phyloP scores from a whole-genome alignment of 2,797 vertebrate genomes.

The Aeoliscus strigatus region DNA sequence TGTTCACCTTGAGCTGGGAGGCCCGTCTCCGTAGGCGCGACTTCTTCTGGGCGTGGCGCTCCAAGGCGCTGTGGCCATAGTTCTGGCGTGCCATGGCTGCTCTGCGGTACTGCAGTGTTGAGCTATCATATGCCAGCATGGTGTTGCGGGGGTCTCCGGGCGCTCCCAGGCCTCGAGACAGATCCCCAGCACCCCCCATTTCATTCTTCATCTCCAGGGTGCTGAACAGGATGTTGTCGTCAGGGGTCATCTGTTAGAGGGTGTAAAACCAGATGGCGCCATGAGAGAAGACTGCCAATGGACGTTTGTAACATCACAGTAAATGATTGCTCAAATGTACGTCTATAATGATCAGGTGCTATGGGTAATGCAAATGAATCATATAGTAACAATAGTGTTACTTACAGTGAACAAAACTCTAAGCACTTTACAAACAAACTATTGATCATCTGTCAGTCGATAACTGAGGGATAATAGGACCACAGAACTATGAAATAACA shows the following conservation, averaged over 20 bases:
- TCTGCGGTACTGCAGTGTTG: constrained; percentile 93
- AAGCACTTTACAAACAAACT: constrained; percentile 28
- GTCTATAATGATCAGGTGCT: constrained; percentile 42
- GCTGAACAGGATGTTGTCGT: constrained; percentile 95
- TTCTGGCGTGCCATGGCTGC: constrained; percentile 91
- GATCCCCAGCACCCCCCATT: constrained; percentile 80
- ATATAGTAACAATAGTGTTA: constrained; percentile 46
- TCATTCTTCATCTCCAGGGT: constrained; percentile 98
- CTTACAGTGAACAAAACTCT: constrained; percentile 48
- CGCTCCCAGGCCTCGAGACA: constrained; percentile 75
- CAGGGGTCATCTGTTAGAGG: constrained; percentile 87
- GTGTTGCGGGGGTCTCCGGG: constrained; percentile 90
- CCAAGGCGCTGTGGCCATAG: constrained; percentile 93
- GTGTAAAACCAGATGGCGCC: constrained; percentile 54
- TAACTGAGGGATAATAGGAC: constrained; percentile 57
- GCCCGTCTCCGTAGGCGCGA: constrained; percentile 94
- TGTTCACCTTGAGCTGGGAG: constrained; percentile 97
- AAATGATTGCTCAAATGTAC: constrained; percentile 11
- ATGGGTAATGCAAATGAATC: constrained; percentile 63
- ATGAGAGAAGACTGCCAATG: constrained; percentile 58
- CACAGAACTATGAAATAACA: constrained; percentile 60
- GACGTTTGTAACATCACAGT: constrained; percentile 2
- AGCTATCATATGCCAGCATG: constrained; percentile 93
- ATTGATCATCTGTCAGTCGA: constrained; percentile 52
- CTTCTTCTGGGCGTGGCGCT: constrained; percentile 96